Evolutionary conservation across 2,888 invertebrate species (phyloP).

Genomic region (Opisthograptis luteolata): DNA sequence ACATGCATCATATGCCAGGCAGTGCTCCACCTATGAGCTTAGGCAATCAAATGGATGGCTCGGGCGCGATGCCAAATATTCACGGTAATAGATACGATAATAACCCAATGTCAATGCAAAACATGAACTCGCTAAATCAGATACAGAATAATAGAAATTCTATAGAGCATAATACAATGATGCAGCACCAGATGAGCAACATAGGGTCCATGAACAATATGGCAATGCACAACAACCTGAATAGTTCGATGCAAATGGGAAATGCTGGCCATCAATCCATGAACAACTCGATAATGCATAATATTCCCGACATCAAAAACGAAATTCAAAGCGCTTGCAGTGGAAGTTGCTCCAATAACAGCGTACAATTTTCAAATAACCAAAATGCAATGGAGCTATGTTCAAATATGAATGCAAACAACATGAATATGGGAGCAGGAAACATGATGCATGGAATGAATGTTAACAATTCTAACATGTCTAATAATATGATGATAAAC

Average conservation of each 20-base stretch:
- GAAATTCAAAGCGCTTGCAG: conserved; percentile 77
- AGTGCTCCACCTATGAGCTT: conserved; percentile 65
- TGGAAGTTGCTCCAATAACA: conserved; percentile 73
- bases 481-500: conserved; percentile 74
- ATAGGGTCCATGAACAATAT: conserved; percentile 68
- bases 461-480: conserved; percentile 64
- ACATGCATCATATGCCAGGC: conserved; percentile 76
- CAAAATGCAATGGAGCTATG: conserved; percentile 74
- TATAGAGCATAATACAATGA: conserved; percentile 72
- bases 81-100: conserved; percentile 73
- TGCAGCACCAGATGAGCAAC: conserved; percentile 76
- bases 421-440: conserved; percentile 64
- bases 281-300: conserved; percentile 74
- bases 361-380: conserved; percentile 64
- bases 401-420: conserved; percentile 65
- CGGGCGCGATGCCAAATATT: conserved; percentile 63
- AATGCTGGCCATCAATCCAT: conserved; percentile 70
- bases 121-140: conserved; percentile 71
- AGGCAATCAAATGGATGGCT: conserved; percentile 69
- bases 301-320: conserved; percentile 78
- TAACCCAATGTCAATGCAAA: conserved; percentile 71
- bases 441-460: conserved; percentile 75
- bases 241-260: conserved; percentile 70
- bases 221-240: conserved; percentile 71
- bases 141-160: conserved; percentile 71